Conservation (phyloP, 1,140 invertebrate species). For the Drosophila eugracilis region DNA sequence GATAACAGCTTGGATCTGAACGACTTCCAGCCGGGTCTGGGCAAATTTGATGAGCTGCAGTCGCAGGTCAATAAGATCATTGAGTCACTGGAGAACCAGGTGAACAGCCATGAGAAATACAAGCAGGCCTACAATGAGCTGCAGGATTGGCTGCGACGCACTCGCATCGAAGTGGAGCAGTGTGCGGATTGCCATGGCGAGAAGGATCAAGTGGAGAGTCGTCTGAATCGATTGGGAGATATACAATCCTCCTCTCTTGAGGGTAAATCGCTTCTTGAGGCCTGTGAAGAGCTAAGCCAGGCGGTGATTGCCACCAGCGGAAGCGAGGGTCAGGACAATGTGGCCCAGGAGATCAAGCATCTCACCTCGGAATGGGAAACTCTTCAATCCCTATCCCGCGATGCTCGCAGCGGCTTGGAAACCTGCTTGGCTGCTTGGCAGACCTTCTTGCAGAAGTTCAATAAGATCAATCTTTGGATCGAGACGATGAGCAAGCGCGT, state of each 20-base stretch:
- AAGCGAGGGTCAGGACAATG: conserved; percentile 93
- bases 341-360: conserved; percentile 93
- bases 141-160: conserved; percentile 94
- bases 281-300: conserved; percentile 91
- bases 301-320: conserved; percentile 92
- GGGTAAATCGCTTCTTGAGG: conserved; percentile 90
- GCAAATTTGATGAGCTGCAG: conserved; percentile 90
- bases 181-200: conserved; percentile 94
- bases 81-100: conserved; percentile 91
- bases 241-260: conserved; percentile 89
- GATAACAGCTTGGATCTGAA: conserved; percentile 88
- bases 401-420: conserved; percentile 91
- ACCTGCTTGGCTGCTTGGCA: conserved; percentile 94
- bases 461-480: conserved; percentile 92
- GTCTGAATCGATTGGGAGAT: conserved; percentile 89
- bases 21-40: conserved; percentile 89
- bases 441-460: conserved; percentile 91
- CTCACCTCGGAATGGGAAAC: conserved; percentile 94
- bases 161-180: conserved; percentile 93
- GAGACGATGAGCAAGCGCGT: conserved; percentile 90
- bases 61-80: conserved; percentile 88
- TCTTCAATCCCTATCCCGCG: conserved; percentile 92
- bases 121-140: conserved; percentile 92
- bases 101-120: conserved; percentile 94
- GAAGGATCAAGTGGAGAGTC: conserved; percentile 90